These are phyloP conservation scores for Lissocephala sabroskyi DNA, from an alignment of 2,888 invertebrate species.

Conservation along the genomic window DNA sequence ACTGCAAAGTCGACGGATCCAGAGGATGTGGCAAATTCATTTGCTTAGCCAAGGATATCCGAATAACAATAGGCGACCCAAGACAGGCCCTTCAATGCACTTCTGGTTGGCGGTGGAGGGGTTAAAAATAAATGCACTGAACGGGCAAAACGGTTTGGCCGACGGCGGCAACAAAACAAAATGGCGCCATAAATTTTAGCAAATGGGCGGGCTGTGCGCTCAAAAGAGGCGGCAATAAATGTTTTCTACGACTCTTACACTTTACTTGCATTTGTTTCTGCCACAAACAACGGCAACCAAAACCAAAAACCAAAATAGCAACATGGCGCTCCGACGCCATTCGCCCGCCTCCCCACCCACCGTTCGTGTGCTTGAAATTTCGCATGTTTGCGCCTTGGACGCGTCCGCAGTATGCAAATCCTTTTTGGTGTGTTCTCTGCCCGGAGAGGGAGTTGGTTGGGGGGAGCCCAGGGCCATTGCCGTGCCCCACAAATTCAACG, in stretches of 20 bases:
- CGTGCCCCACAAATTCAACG: neutral
- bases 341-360: conserved; percentile 34
- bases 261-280: neutral
- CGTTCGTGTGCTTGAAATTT: conserved; percentile 3
- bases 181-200: conserved; percentile 51
- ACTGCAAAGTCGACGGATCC: too few relatives aligned
- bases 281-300: conserved; percentile 24
- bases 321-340: too few relatives aligned
- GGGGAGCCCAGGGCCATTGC: conserved; percentile 2
- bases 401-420: conserved; percentile 13
- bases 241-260: conserved; percentile 34
- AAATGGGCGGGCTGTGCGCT: conserved; percentile 39
- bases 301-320: too few relatives aligned
- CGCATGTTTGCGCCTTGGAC: conserved; percentile 6
- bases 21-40: too few relatives aligned
- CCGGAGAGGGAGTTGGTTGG: too few relatives aligned
- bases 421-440: conserved; percentile 3
- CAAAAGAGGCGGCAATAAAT: conserved; percentile 51
- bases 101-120: conserved; percentile 10
- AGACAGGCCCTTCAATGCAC: conserved; percentile 19
- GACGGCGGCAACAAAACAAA: conserved; percentile 32
- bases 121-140: conserved; percentile 52
- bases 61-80: conserved; percentile 4
- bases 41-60: too few relatives aligned
- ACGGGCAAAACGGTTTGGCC: conserved; percentile 35